Percentiles rank a stretch among this genome's conserved stretches.
Conservation (phyloP, 2,797 vertebrate genomes). For the Graptemys geographica region DNA sequence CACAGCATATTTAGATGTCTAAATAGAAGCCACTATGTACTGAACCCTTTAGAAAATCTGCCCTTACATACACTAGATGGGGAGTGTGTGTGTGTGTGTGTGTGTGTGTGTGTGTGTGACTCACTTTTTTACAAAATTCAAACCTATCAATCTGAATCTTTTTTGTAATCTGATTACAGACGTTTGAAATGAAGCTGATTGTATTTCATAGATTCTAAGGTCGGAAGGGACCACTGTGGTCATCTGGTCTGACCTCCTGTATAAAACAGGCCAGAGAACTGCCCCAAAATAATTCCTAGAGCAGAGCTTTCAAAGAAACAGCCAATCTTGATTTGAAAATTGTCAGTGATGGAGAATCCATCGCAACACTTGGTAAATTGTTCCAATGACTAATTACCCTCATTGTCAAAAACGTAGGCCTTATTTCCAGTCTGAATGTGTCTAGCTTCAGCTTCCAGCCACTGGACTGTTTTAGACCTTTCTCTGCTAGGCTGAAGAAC, state of each 20-base stretch:
- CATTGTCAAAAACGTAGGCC: background rate
- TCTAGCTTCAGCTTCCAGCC: background rate
- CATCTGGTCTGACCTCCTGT: background rate
- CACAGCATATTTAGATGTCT: background rate
- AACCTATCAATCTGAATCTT: background rate
- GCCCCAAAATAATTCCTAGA: background rate
- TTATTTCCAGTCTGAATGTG: background rate
- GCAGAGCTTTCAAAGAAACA: background rate
- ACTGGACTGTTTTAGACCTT: background rate
- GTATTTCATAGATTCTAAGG: background rate
- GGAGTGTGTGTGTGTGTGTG: too few species aligned
- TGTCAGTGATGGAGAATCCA: background rate
- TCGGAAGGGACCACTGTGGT: background rate
- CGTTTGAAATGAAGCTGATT: background rate
- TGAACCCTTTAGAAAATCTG: background rate
- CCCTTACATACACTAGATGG: background rate
- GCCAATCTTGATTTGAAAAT: background rate
- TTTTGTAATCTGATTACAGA: conserved; percentile 13
- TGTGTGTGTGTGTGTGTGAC: background rate
- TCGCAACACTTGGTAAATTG: background rate
- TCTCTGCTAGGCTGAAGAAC: background rate
- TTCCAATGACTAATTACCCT: background rate
- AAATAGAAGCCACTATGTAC: background rate
- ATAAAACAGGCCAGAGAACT: background rate
- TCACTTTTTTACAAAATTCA: background rate